Conservation (phyloP, 2,888 invertebrate genomes). For the Parnassius orleans region DNA sequence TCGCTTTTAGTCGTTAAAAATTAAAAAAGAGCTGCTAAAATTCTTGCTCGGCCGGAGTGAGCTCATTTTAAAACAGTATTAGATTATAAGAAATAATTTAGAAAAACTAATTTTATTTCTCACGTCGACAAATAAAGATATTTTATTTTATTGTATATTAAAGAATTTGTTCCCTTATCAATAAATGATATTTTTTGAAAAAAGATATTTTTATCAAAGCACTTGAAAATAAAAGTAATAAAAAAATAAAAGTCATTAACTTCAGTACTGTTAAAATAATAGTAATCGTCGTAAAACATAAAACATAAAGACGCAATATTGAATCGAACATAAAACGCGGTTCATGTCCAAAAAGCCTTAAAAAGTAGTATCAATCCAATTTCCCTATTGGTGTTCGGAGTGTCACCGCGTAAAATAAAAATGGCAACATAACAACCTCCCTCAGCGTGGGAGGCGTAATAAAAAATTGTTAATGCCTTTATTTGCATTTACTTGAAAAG, state of each 20-base stretch:
- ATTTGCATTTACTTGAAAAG: slow-evolving; percentile 40
- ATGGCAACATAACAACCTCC: slow-evolving; percentile 69
- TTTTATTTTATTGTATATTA: no score
- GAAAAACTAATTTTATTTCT: no score
- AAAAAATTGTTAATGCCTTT: slow-evolving; percentile 72
- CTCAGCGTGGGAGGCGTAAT: slow-evolving; percentile 51
- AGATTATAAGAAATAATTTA: no score
- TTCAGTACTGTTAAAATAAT: slow-evolving; percentile 41
- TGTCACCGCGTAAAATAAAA: slow-evolving; percentile 77
- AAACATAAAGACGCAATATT: slow-evolving; percentile 69
- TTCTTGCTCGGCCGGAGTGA: no score
- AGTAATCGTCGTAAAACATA: slow-evolving; percentile 58
- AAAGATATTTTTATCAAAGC: no score
- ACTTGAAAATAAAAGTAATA: slow-evolving; percentile 2
- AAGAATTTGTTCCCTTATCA: no score
- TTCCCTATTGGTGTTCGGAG: slow-evolving; percentile 73
- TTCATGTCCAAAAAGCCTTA: slow-evolving; percentile 73
- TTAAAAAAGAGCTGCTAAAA: no score
- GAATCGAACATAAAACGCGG: slow-evolving; percentile 63
- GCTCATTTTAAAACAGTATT: no score
- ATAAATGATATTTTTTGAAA: no score
- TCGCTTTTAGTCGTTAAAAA: no score
- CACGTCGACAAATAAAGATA: no score
- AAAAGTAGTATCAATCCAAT: slow-evolving; percentile 79
- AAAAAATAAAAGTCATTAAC: slow-evolving; percentile 30